Percentiles rank a stretch among this genome's conserved stretches.
phyloP scores from a whole-genome alignment of 1,140 invertebrate genomes.

The Bombus confusus region DNA sequence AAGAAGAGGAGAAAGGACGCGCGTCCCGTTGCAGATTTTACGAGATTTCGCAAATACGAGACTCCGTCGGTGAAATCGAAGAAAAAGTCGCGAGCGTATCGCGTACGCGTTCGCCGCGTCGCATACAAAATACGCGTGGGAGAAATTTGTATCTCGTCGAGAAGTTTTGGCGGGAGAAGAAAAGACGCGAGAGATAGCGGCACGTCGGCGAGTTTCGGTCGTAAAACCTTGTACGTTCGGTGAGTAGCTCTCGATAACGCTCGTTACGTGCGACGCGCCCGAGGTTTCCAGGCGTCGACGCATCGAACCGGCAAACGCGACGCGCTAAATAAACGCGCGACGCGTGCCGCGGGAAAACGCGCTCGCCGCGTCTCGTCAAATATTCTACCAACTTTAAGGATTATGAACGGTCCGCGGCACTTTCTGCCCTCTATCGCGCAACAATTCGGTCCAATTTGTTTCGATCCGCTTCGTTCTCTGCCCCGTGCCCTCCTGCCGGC shows the following conservation, averaged over 20 bases:
- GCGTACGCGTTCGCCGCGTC: too few species aligned
- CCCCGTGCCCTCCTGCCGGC: neutral
- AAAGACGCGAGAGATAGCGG: neutral
- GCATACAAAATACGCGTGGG: accelerated
- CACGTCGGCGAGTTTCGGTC: neutral
- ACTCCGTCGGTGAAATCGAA: too few species aligned
- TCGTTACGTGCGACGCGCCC: neutral
- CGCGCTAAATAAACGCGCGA: neutral
- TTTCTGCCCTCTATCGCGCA: neutral
- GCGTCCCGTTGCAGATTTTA: too few species aligned
- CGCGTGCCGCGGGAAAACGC: neutral
- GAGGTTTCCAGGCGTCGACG: neutral
- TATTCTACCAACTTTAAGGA: slow-evolving; percentile 44
- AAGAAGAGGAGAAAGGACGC: too few species aligned
- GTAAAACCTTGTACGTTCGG: slow-evolving; percentile 44
- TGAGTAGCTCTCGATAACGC: slow-evolving; percentile 7
- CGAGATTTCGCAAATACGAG: too few species aligned
- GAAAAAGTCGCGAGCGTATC: too few species aligned
- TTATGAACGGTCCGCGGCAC: neutral
- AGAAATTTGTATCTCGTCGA: neutral
- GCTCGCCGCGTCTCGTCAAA: slow-evolving; percentile 22
- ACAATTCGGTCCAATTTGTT: too few species aligned
- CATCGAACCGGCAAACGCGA: neutral
- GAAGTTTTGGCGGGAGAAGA: too few species aligned
- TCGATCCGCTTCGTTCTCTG: too few species aligned